phyloP scores from a whole-genome alignment of 2,888 invertebrate species.

The Orthonevra nobilis region DNA sequence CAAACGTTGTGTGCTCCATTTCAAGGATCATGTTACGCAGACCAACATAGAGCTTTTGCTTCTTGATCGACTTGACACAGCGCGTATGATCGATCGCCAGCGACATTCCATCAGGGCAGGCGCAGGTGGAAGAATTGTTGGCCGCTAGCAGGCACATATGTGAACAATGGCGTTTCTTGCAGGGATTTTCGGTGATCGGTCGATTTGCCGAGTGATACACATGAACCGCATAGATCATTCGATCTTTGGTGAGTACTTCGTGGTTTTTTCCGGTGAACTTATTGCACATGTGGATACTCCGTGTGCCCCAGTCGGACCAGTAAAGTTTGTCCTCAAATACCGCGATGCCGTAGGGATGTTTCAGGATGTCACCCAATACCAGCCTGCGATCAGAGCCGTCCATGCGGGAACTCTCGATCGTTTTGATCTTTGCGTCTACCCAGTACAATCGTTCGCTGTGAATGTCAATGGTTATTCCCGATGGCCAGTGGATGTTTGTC shows the following conservation, averaged over 20 bases:
- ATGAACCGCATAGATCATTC: constrained; percentile 83
- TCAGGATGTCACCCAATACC: constrained; percentile 83
- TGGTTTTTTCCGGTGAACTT: constrained; percentile 88
- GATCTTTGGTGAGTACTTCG: constrained; percentile 81
- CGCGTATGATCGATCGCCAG: constrained; percentile 82
- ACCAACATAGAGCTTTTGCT: constrained; percentile 80
- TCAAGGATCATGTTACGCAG: constrained; percentile 82
- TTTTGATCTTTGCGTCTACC: constrained; percentile 88
- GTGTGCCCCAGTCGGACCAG: constrained; percentile 94
- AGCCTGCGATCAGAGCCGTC: constrained; percentile 85
- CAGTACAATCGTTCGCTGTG: constrained; percentile 91
- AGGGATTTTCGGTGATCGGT: constrained; percentile 83
- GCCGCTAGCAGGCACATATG: constrained; percentile 89
- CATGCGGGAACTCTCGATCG: constrained; percentile 84
- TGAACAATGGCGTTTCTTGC: constrained; percentile 84
- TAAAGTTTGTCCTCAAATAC: constrained; percentile 93
- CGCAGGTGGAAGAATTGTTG: constrained; percentile 83
- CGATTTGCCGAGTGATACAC: constrained; percentile 87
- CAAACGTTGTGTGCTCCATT: constrained; percentile 85
- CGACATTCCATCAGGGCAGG: constrained; percentile 88
- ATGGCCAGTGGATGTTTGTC: constrained; percentile 88
- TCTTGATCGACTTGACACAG: constrained; percentile 82
- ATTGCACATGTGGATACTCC: constrained; percentile 87
- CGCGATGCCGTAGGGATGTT: constrained; percentile 90
- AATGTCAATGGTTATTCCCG: constrained; percentile 91